phyloP scores from a whole-genome alignment of 2,888 invertebrate genomes.

The Orchesellides sinensis region DNA sequence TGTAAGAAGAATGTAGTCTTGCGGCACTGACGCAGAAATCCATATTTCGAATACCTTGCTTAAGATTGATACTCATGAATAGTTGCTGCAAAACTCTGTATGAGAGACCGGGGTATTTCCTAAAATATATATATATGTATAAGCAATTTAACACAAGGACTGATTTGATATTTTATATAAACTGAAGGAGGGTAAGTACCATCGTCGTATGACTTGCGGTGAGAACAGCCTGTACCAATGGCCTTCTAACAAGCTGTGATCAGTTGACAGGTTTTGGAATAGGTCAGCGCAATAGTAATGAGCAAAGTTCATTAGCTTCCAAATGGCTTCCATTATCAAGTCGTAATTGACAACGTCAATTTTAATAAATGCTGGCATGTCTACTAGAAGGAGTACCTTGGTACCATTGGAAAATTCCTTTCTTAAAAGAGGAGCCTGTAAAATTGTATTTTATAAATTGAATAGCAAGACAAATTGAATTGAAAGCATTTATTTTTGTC shows the following conservation, averaged over 20 bases:
- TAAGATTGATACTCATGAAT: conserved; percentile 62
- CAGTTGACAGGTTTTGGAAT: conserved; percentile 53
- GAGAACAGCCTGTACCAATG: conserved; percentile 59
- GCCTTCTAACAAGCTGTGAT: conserved; percentile 60
- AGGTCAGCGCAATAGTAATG: conserved; percentile 69
- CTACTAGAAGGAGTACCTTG: conserved; percentile 38
- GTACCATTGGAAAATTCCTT: conserved; percentile 36
- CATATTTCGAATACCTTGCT: conserved; percentile 47
- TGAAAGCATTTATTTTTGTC: too few relatives aligned
- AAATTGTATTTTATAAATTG: not conserved
- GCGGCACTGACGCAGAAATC: conserved; percentile 68
- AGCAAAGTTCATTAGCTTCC: conserved; percentile 71
- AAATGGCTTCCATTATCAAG: conserved; percentile 64
- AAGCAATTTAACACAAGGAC: too few relatives aligned
- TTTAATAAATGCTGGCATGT: conserved; percentile 65
- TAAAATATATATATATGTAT: too few relatives aligned
- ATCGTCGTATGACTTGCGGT: conserved; percentile 57
- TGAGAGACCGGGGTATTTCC: conserved; percentile 63
- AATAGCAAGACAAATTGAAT: not conserved
- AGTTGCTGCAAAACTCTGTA: conserved; percentile 55
- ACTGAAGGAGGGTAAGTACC: too few relatives aligned
- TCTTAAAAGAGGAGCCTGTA: conserved; percentile 54
- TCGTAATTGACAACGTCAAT: conserved; percentile 64
- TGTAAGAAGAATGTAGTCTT: conserved; percentile 54
- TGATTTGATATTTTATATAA: too few relatives aligned